Percentiles rank a stretch among this genome's conserved stretches.
phyloP scores from a whole-genome alignment of 2,797 vertebrate genomes.

The Lacerta agilis region DNA sequence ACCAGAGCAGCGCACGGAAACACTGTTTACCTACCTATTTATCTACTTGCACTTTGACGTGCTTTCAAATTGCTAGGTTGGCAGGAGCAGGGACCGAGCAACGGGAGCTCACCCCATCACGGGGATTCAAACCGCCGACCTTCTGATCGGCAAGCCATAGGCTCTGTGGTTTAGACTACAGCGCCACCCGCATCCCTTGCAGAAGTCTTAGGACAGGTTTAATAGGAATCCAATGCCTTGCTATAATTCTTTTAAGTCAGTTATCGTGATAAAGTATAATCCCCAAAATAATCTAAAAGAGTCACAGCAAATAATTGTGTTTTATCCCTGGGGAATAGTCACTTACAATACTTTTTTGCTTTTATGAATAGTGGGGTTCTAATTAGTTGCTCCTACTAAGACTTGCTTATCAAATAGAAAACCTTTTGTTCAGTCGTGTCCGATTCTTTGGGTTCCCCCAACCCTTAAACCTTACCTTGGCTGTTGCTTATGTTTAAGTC shows the following conservation, averaged over 20 bases:
- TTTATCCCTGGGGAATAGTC: background rate
- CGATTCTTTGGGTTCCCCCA: background rate
- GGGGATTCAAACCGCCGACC: no score
- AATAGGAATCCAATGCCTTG: background rate
- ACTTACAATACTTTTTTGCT: background rate
- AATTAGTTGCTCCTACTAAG: background rate
- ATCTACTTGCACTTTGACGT: no score
- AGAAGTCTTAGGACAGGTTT: background rate
- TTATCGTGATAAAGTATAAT: background rate
- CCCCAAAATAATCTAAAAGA: background rate
- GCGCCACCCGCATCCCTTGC: no score
- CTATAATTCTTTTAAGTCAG: background rate
- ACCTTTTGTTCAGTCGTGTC: no score
- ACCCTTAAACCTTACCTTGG: conserved; percentile 26
- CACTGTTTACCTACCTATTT: no score
- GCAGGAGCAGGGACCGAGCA: no score
- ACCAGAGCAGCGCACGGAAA: no score
- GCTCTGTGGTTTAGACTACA: no score
- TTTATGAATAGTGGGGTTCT: background rate
- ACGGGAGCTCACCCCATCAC: no score
- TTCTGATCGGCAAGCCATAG: no score
- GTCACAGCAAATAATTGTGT: background rate
- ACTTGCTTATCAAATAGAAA: background rate
- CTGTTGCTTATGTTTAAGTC: conserved; percentile 80
- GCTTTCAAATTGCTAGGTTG: no score